Conservation (phyloP, 2,888 invertebrate genomes). For the Clostera curtula region DNA sequence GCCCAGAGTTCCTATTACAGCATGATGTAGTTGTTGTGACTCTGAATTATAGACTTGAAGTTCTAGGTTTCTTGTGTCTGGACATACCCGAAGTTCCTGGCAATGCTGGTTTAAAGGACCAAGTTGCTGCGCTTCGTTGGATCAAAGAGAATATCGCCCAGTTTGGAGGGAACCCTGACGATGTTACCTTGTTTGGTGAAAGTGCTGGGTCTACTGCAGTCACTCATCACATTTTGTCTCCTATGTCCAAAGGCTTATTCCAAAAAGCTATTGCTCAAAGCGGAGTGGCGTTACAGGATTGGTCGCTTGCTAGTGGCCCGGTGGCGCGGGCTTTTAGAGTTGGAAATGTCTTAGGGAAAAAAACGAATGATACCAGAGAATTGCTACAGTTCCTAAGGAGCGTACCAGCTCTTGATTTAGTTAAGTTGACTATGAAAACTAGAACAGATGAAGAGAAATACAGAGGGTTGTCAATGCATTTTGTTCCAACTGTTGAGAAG, state of each 20-base stretch:
- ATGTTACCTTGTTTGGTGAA: conserved; percentile 55
- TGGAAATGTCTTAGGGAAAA: conserved; percentile 40
- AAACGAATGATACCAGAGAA: conserved; percentile 34
- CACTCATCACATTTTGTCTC: conserved; percentile 51
- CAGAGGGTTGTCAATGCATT: conserved; percentile 40
- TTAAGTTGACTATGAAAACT: conserved; percentile 28
- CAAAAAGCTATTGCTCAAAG: conserved; percentile 54
- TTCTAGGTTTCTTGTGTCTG: conserved; percentile 35
- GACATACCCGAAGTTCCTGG: conserved; percentile 46
- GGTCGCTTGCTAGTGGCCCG: conserved; percentile 29
- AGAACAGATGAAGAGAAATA: conserved; percentile 36
- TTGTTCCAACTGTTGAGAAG: conserved; percentile 44
- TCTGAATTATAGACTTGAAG: conserved; percentile 51
- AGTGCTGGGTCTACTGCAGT: conserved; percentile 53
- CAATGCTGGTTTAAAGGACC: conserved; percentile 55
- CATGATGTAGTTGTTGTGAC: conserved; percentile 57
- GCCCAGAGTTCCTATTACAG: conserved; percentile 48
- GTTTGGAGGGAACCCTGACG: conserved; percentile 47
- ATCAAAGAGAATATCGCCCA: conserved; percentile 39
- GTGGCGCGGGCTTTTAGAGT: conserved; percentile 39
- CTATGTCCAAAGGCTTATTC: conserved; percentile 52
- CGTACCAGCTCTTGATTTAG: conserved; percentile 32
- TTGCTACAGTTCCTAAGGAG: conserved; percentile 33
- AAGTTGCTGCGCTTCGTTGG: conserved; percentile 46
- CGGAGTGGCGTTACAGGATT: conserved; percentile 43